A percentile compares a stretch with the other conserved stretches of the same genome.
These are phyloP conservation scores for Diaprepes abbreviatus DNA, from an alignment of 2,888 invertebrate genomes.

Conservation along the genomic window DNA sequence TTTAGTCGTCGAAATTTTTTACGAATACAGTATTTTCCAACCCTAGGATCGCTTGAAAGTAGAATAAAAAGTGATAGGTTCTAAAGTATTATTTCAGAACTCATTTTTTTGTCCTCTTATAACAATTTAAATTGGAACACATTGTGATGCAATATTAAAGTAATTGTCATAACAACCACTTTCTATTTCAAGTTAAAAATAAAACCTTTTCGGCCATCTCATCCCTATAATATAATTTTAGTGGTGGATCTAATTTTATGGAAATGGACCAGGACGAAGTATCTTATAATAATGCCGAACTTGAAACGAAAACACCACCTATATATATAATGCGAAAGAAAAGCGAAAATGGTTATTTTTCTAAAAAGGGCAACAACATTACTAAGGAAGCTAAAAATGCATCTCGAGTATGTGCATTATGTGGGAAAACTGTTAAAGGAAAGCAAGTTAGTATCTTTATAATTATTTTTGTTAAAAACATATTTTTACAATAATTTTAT, in stretches of 20 bases:
- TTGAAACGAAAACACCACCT: background rate
- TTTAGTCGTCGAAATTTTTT: no score
- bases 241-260: background rate
- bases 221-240: constrained; percentile 4
- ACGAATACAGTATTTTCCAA: no score
- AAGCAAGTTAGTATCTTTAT: background rate
- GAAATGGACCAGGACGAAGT: background rate
- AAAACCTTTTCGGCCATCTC: no score
- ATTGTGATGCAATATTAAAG: no score
- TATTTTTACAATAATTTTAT: no score
- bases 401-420: background rate
- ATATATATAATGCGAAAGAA: background rate
- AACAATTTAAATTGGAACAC: no score
- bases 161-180: no score
- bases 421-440: constrained; percentile 10
- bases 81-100: no score
- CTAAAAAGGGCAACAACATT: background rate
- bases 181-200: no score
- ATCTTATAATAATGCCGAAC: background rate
- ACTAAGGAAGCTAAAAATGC: background rate
- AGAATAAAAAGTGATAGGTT: no score
- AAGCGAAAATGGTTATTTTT: background rate
- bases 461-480: background rate
- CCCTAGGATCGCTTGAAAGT: no score
- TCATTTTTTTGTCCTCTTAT: no score